Evolutionary conservation across 2,113 vertebrate species (phyloP).

Genomic region (Rhinolophus ferrumequinum): DNA sequence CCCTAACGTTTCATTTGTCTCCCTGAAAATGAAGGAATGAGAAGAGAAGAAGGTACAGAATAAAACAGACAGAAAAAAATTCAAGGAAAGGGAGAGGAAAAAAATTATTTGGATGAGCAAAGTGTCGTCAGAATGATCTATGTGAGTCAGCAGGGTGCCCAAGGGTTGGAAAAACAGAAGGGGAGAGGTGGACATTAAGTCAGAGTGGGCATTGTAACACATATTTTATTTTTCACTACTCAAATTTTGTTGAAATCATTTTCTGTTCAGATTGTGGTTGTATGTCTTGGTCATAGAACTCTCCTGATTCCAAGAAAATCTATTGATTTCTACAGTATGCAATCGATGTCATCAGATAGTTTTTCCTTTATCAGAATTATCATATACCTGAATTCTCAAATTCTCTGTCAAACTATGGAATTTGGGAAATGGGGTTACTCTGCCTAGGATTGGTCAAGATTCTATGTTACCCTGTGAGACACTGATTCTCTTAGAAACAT

Average conservation of each 20-base stretch:
- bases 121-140: neutral
- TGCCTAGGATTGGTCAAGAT: neutral
- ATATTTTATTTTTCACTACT: neutral
- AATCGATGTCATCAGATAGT: neutral
- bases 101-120: neutral
- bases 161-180: neutral
- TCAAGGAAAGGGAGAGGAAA: neutral
- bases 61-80: too few relatives aligned
- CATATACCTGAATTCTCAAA: neutral
- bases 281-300: neutral
- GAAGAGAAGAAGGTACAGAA: too few relatives aligned
- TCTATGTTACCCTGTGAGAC: fast-evolving
- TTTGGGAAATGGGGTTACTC: neutral
- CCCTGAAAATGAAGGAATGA: too few relatives aligned
- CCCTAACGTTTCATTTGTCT: too few relatives aligned
- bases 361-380: neutral
- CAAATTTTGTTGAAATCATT: neutral
- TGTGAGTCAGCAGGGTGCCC: neutral
- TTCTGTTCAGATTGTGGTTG: neutral
- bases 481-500: neutral
- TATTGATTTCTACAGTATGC: neutral
- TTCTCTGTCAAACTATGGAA: neutral
- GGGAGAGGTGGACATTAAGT: neutral
- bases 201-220: fast-evolving
- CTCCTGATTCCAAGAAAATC: neutral